These are phyloP conservation scores for Fregetta grallaria DNA, from an alignment of 2,113 vertebrate genomes.

Conservation along the genomic window DNA sequence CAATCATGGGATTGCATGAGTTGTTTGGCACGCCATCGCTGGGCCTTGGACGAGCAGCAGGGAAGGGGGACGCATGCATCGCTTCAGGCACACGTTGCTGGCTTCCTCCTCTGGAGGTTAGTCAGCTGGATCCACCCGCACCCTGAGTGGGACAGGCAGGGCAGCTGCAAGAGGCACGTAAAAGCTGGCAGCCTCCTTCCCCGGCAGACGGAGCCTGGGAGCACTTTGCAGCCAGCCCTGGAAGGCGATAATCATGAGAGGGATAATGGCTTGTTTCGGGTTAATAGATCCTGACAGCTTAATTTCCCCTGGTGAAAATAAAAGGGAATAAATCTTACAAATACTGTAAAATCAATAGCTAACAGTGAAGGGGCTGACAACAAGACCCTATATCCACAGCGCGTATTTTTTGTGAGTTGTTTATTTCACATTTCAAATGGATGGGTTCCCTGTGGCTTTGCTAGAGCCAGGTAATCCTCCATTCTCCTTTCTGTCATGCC, in stretches of 20 bases:
- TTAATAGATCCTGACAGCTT: slow-evolving; percentile 68
- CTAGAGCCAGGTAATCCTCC: slow-evolving; percentile 13
- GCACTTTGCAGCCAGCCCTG: neutral
- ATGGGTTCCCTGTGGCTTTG: slow-evolving; percentile 22
- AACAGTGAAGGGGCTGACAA: slow-evolving; percentile 52
- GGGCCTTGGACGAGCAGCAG: neutral
- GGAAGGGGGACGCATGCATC: rapidly evolving
- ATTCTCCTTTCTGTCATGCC: neutral
- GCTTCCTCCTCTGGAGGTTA: neutral
- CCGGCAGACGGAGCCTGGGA: neutral
- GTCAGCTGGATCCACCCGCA: neutral
- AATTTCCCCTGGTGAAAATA: slow-evolving; percentile 72
- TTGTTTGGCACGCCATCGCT: rapidly evolving
- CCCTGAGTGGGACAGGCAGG: neutral
- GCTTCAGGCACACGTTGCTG: rapidly evolving
- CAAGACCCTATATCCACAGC: slow-evolving; percentile 28
- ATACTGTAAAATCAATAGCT: slow-evolving; percentile 72
- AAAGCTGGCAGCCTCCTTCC: neutral
- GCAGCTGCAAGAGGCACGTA: neutral
- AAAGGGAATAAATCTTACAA: slow-evolving; percentile 68
- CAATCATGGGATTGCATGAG: neutral
- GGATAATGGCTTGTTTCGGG: slow-evolving; percentile 64
- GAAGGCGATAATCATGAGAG: slow-evolving; percentile 27
- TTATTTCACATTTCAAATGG: neutral
- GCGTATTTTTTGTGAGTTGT: slow-evolving; percentile 4